phyloP scores from a whole-genome alignment of 1,140 invertebrate species.

The Cotesia vestalis region DNA sequence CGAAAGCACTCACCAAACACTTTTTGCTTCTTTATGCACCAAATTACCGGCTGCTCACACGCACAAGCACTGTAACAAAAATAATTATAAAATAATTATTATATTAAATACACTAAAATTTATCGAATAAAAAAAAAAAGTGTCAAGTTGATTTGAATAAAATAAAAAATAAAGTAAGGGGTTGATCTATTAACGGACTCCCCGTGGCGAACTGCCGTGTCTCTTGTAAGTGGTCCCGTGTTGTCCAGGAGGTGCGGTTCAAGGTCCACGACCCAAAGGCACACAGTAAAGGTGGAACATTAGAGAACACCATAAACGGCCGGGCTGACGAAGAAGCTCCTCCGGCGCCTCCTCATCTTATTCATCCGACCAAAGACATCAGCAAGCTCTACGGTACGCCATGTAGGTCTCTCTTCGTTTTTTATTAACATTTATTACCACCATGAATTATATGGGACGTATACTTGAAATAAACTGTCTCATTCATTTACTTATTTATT shows the following conservation, averaged over 20 bases:
- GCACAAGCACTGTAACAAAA: background rate
- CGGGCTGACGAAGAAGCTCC: constrained; percentile 74
- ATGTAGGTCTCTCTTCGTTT: constrained; percentile 39
- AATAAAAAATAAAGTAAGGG: constrained; percentile 49
- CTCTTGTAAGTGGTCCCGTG: constrained; percentile 79
- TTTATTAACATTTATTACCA: constrained; percentile 20
- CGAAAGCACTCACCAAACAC: too few species aligned
- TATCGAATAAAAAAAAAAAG: background rate
- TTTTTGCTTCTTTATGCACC: too few species aligned
- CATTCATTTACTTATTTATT: constrained; percentile 6
- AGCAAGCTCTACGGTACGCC: constrained; percentile 80
- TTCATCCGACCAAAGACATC: constrained; percentile 84
- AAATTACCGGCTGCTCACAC: too few species aligned
- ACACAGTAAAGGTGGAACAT: constrained; percentile 87
- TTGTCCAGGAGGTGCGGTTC: constrained; percentile 91
- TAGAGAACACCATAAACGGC: constrained; percentile 92
- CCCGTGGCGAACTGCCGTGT: constrained; percentile 62
- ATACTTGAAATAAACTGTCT: constrained; percentile 26
- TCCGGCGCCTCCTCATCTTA: constrained; percentile 77
- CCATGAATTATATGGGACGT: constrained; percentile 21
- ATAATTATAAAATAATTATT: background rate
- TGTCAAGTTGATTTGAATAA: constrained; percentile 3
- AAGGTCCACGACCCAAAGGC: constrained; percentile 93
- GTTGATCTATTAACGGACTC: constrained; percentile 51
- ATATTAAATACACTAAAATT: background rate